A percentile compares a stretch with the other conserved stretches of the same genome.
Conservation (phyloP, 2,797 vertebrate species). For the Poeciliopsis presidionis region DNA sequence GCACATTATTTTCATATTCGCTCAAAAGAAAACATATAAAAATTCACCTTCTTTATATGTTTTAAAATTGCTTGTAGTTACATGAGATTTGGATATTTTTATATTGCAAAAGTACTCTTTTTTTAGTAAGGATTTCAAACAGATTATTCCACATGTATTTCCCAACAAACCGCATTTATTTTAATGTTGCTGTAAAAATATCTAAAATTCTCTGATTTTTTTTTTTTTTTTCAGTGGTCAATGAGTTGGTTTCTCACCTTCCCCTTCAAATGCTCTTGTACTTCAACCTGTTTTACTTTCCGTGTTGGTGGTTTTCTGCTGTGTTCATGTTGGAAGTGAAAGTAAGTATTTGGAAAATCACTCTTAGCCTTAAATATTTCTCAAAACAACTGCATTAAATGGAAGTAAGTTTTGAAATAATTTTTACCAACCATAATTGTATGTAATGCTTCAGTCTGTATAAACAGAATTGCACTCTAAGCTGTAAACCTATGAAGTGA, state of each 20-base stretch:
- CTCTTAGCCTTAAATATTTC: not conserved
- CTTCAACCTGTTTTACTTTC: constrained; percentile 87
- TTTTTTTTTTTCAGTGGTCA: constrained; percentile 61
- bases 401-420: not conserved
- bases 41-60: not conserved
- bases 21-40: too few species aligned
- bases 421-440: not conserved
- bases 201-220: not conserved
- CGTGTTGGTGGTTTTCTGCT: constrained; percentile 86
- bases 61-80: not conserved
- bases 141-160: not conserved
- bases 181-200: not conserved
- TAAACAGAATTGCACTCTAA: not conserved
- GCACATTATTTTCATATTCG: not conserved
- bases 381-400: not conserved
- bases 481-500: not conserved
- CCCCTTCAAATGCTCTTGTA: constrained; percentile 90
- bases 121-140: not conserved
- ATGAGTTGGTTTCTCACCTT: constrained; percentile 80
- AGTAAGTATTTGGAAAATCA: constrained; percentile 64
- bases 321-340: constrained; percentile 86
- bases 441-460: not conserved
- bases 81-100: not conserved
- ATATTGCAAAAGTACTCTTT: not conserved
- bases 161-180: not conserved